phyloP scores from a whole-genome alignment of 2,113 vertebrate genomes.

The Xiphophorus hellerii region DNA sequence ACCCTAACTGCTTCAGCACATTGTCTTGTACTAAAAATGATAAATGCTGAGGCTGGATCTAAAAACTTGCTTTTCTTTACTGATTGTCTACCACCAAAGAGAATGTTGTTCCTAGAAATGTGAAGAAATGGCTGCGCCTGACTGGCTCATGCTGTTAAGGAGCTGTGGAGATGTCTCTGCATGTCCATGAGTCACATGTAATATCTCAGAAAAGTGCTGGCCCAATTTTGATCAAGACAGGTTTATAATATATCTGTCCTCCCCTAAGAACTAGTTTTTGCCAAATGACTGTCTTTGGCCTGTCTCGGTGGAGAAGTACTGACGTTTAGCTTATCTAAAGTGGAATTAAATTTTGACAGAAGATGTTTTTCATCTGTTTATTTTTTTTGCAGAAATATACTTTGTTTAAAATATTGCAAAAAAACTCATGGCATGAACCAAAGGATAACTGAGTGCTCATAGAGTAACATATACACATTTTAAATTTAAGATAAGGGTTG shows the following conservation, averaged over 20 bases:
- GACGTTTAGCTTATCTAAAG: constrained; percentile 22
- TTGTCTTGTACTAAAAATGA: constrained; percentile 9
- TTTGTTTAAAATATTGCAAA: neutral
- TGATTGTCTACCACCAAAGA: constrained; percentile 13
- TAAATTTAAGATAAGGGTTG: neutral
- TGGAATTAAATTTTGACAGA: neutral
- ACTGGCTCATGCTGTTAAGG: constrained; percentile 20
- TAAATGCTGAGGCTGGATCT: neutral
- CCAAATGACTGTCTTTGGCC: constrained; percentile 40
- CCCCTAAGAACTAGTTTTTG: constrained; percentile 34
- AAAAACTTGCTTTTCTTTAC: neutral
- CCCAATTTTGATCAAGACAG: constrained; percentile 38
- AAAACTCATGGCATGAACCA: neutral
- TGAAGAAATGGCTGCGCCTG: constrained; percentile 22
- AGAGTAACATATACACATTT: neutral
- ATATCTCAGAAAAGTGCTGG: constrained; percentile 27
- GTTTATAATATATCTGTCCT: constrained; percentile 28
- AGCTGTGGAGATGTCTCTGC: constrained; percentile 26
- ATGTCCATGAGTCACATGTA: constrained; percentile 41
- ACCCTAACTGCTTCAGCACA: constrained; percentile 21
- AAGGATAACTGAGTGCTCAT: neutral
- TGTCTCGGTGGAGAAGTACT: constrained; percentile 29
- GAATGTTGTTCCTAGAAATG: constrained; percentile 38
- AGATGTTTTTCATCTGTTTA: too few relatives aligned
- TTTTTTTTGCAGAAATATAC: neutral